These are phyloP conservation scores for Bombus pyrosoma DNA, from an alignment of 1,140 invertebrate genomes.

Conservation along the genomic window DNA sequence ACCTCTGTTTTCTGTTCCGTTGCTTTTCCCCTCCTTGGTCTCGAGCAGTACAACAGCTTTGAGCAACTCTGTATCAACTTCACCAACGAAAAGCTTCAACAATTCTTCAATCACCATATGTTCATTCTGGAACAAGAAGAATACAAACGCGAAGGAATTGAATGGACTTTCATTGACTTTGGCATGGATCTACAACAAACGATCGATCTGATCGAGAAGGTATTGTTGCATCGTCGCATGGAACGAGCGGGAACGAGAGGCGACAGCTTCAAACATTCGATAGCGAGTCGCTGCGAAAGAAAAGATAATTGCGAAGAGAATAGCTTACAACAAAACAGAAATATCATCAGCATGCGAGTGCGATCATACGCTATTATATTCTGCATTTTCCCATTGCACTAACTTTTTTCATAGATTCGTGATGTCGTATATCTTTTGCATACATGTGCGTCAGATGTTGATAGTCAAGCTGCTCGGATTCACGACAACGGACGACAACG, in stretches of 20 bases:
- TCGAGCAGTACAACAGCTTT: conserved; percentile 82
- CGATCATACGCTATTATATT: neutral
- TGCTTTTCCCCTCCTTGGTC: conserved; percentile 51
- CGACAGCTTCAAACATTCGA: conserved; percentile 27
- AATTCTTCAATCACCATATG: conserved; percentile 91
- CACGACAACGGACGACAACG: neutral
- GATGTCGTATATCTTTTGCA: neutral
- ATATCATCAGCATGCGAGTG: conserved; percentile 7
- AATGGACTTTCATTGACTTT: conserved; percentile 90
- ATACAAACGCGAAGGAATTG: conserved; percentile 87
- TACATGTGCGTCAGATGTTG: conserved; percentile 89
- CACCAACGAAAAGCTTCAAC: conserved; percentile 89
- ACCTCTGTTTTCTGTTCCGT: conserved; percentile 69
- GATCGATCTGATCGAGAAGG: conserved; percentile 90
- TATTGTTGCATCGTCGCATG: conserved; percentile 71
- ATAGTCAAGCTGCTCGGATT: too few species aligned
- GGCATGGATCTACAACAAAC: conserved; percentile 89
- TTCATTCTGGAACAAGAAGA: conserved; percentile 89
- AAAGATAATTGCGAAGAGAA: neutral
- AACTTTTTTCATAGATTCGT: conserved; percentile 6
- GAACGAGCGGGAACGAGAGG: conserved; percentile 20
- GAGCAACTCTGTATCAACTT: conserved; percentile 88
- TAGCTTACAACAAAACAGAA: neutral
- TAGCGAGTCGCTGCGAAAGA: neutral
- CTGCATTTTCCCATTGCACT: neutral